Evolutionary conservation across 2,113 vertebrate species (phyloP).

Genomic region (Orthonyx spaldingii): DNA sequence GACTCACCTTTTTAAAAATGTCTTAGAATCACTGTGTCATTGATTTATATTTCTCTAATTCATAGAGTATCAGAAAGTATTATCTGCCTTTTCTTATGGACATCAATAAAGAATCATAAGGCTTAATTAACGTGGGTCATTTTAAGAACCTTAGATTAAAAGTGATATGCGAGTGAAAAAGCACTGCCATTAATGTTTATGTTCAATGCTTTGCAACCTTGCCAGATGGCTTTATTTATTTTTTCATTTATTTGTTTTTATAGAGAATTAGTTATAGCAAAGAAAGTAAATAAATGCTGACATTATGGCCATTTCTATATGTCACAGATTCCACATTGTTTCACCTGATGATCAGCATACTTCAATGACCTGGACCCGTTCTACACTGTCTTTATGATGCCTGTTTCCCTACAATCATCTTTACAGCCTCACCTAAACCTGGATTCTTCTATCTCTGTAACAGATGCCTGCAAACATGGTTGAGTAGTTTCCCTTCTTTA

Average conservation of each 20-base stretch:
- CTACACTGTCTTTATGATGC: rapidly evolving
- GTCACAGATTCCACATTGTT: neutral
- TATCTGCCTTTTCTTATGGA: neutral
- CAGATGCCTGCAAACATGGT: neutral
- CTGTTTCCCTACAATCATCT: neutral
- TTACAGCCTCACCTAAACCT: neutral
- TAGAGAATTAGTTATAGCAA: neutral
- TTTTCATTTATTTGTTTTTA: neutral
- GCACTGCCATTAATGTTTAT: neutral
- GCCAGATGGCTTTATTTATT: neutral
- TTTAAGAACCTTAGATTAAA: neutral
- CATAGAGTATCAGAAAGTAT: neutral
- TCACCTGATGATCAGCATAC: neutral
- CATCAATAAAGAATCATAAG: neutral
- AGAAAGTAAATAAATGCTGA: neutral
- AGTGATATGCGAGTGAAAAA: neutral
- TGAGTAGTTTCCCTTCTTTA: neutral
- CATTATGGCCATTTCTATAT: neutral
- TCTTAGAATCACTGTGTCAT: neutral
- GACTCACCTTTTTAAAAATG: neutral
- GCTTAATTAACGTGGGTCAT: neutral
- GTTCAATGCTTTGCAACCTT: neutral
- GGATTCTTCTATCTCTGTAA: neutral
- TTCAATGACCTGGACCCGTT: neutral
- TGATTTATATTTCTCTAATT: neutral